Conservation (phyloP, 2,888 invertebrate species). For the Melipona beecheii region DNA sequence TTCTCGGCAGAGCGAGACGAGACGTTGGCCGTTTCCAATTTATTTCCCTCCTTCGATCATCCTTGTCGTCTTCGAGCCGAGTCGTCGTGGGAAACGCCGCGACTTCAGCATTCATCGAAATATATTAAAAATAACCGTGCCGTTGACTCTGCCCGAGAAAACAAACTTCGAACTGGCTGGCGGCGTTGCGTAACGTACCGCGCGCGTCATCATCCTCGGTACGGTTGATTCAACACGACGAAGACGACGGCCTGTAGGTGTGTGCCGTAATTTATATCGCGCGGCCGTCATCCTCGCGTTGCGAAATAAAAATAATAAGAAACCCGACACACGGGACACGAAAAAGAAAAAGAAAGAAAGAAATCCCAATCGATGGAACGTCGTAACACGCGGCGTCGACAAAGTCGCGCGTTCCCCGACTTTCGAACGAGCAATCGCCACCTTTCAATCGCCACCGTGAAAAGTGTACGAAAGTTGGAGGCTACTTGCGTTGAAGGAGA, state of each 20-base stretch:
- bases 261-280: conserved; percentile 65
- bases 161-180: conserved; percentile 57
- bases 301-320: conserved; percentile 56
- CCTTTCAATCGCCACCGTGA: too few relatives aligned
- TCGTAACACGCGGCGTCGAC: too few relatives aligned
- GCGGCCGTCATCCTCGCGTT: conserved; percentile 43
- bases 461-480: too few relatives aligned
- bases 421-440: too few relatives aligned
- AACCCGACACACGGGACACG: conserved; percentile 6
- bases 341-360: neutral
- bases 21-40: conserved; percentile 5
- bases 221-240: conserved; percentile 41
- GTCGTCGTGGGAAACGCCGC: conserved; percentile 29
- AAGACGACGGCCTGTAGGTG: conserved; percentile 45
- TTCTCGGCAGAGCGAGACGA: conserved; percentile 51
- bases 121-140: conserved; percentile 60
- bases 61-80: neutral
- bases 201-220: conserved; percentile 56
- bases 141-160: conserved; percentile 64
- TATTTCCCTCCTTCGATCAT: neutral
- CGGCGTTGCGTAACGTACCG: conserved; percentile 57
- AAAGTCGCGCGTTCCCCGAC: too few relatives aligned
- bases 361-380: neutral
- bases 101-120: conserved; percentile 48
- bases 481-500: neutral